Evolutionary conservation across 2,888 invertebrate genomes (phyloP), one percentile per base, ranked within the genome.

Genomic region (Stegophylla sp.): DNA sequence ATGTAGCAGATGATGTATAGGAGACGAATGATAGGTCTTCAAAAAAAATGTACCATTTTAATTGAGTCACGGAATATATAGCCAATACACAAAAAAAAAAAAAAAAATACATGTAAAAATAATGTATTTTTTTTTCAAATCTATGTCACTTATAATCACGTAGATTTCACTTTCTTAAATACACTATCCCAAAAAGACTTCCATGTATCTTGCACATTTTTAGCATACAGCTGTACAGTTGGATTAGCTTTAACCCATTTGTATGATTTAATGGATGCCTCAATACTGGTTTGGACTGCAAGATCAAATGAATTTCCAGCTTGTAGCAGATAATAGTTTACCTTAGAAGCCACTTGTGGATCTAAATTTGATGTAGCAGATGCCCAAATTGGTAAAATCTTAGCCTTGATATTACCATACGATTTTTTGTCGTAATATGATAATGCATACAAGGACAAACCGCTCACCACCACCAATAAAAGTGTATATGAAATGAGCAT

Each of bases 121-220:
- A 20, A 20, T 41, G 9, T 23, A 28, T 63, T 12, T 20, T 67
- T 23, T 61, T 43, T 77, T 34, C 5, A n/a, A 48, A 71, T 41
- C 51, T 71, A 69, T 69, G 3, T 61, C 48, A 51, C 43, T 9
- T n/a, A n/a, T n/a, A 23, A 79, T 79, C 69, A 79, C 79, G 79
- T 79, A 23, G 79, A 69, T 71, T 79, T 79, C 28, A 48, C 51
- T 79, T 79, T 79, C 43, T 79, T 79, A n/a, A 79, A 79, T n/a
- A 79, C 61, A 34, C 69, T 79, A 71, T 79, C 79, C 79, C 69
- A 79, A 79, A 79, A 41, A 41, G 69, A 79, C 51, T 45, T 3
- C 61, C 23, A 79, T 1, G 61, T 34, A 2, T 71, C 61, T 63
- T 71, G 69, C 4, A 79, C 61, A 71, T 71, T 71, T 51, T 79